Evolutionary conservation across 2,797 vertebrate species (phyloP), one percentile per base, ranked within the genome.

Genomic region (Otolemur crassicaudatus): DNA sequence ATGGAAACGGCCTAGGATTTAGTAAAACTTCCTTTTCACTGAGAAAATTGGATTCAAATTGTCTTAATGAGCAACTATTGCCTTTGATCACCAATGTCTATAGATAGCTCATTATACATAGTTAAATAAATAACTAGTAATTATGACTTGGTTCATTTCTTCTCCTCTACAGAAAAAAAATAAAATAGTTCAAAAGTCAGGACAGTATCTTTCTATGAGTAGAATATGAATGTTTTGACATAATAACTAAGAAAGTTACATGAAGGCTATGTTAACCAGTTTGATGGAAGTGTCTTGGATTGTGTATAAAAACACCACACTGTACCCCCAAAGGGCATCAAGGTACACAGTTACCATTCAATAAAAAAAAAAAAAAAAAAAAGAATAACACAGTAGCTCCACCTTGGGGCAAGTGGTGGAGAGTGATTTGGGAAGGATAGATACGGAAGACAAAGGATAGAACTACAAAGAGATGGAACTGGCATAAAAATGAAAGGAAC

Each of bases 141-240:
- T 76, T 70, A 85, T 85, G 53, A 53, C 17, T 83, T 61, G 14
- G 4, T 56, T 27, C 43, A 58, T 20, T 88, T 94, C 34, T 60
- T 84, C 61, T 14, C 19, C 37, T 49, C 86, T 34, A 17, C 12
- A 89, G 46, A 80, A 92, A 84, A 94, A 79, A 80, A 80, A 70
- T 34, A 49, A 84, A 88, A 79, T 56, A 53, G 37, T 86, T 85
- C 61, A 67, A 58, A 94, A 94, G 31, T 84, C n/a, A n/a, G n/a
- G n/a, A n/a, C n/a, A n/a, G n/a, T n/a, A n/a, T n/a, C n/a, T n/a
- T n/a, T n/a, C n/a, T n/a, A n/a, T n/a, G n/a, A n/a, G n/a, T n/a
- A n/a, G n/a, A n/a, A n/a, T n/a, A n/a, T n/a, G n/a, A n/a, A n/a
- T n/a, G n/a, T n/a, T n/a, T n/a, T n/a, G n/a, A n/a, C n/a, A n/a